Evolutionary conservation across 2,797 vertebrate genomes (phyloP), one percentile per base, ranked within the genome.

Genomic region (Sebastes iracundus): DNA sequence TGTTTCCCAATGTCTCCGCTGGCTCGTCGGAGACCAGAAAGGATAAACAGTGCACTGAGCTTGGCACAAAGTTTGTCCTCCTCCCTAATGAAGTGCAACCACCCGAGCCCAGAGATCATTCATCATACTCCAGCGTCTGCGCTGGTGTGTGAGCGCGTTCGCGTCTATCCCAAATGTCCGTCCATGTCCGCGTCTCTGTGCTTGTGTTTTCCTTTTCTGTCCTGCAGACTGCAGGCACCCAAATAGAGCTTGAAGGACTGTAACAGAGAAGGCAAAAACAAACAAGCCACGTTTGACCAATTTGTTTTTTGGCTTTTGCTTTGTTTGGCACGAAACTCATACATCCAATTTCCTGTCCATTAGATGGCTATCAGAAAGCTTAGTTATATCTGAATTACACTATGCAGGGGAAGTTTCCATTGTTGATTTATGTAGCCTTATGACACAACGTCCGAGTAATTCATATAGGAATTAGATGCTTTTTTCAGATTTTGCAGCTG

Each of bases 81-180:
- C 77, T 81, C 88, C 80, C 80, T 90, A 92, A 91, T 93, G 91
- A 94, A 92, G 91, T 92, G 88, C 90, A 94, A 88, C 92, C 91
- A 87, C 83, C 84, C 3, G 70, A 89, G 79, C 82, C 55, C 83
- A 82, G 88, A 83, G 83, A 90, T 82, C 90, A 93, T 95, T 93
- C 83, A 94, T 95, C 94, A 94, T 78, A 35, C 69, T 84, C 73
- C 88, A 33, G 82, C 80, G 69, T 69, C 46, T 56, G 77, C 12
- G 77, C 11, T 52, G 23, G 63, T 74, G 78, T 83, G 75, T 42
- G 72, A 74, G 72, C 55, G 27, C 18, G 56, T 88, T 68, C 9
- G 76, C 30, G 46, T 76, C 78, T n/a, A 67, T 22, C 18, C 67
- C 2, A 4, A 52, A 58, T 46, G 73, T 82, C 72, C 56, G 58